Evolutionary conservation across 2,113 vertebrate species (phyloP).

Genomic region (Neogale vison): DNA sequence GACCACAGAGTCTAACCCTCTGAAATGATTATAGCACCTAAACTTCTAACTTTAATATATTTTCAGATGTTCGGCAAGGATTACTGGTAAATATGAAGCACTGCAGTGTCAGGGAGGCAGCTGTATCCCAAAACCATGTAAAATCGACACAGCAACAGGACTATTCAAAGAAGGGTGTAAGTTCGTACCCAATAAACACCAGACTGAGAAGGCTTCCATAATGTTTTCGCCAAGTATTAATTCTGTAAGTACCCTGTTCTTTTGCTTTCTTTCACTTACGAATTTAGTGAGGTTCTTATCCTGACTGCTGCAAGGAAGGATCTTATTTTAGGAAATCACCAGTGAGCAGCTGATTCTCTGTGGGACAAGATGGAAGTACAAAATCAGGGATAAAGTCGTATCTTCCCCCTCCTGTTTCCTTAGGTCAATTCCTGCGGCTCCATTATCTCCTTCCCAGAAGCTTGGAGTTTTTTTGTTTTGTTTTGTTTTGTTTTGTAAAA

Average conservation of each 20-base stretch:
- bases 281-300: not conserved
- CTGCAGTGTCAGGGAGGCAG: constrained; percentile 65
- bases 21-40: not conserved
- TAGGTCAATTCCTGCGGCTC: not conserved
- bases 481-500: too few relatives aligned
- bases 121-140: constrained; percentile 48
- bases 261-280: too few relatives aligned
- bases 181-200: constrained; percentile 46
- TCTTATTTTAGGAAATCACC: not conserved
- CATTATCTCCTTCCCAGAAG: not conserved
- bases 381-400: not conserved
- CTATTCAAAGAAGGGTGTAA: constrained; percentile 65
- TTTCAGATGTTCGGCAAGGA: constrained; percentile 75
- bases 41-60: not conserved
- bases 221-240: constrained; percentile 75
- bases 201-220: constrained; percentile 72
- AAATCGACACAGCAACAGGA: not conserved
- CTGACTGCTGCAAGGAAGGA: not conserved
- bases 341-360: not conserved
- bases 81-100: constrained; percentile 31
- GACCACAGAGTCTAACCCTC: not conserved
- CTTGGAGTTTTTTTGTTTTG: not conserved
- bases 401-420: not conserved
- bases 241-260: constrained; percentile 71
- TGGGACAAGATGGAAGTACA: not conserved